A percentile compares a stretch with the other conserved stretches of the same genome.
Conservation (phyloP, 2,113 vertebrate species). For the Notiomystis cincta region DNA sequence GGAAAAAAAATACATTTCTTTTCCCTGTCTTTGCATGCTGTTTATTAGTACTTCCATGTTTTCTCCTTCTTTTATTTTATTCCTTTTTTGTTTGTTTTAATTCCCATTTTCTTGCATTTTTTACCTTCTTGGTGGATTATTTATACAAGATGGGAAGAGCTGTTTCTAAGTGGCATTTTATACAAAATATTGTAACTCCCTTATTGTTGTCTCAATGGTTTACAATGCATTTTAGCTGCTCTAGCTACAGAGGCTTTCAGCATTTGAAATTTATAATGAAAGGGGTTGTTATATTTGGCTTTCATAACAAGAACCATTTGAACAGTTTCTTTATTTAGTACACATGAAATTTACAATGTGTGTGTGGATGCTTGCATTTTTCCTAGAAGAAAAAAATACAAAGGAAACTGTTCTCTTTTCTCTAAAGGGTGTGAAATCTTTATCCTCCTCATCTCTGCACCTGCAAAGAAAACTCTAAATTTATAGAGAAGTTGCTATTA, state of each 20-base stretch:
- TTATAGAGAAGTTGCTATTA: background rate
- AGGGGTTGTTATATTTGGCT: background rate
- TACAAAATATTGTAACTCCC: background rate
- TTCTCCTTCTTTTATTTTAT: background rate
- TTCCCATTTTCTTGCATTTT: background rate
- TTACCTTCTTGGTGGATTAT: background rate
- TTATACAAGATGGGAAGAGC: background rate
- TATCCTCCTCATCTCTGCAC: background rate
- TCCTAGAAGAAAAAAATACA: background rate
- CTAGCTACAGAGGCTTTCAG: background rate
- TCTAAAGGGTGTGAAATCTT: background rate
- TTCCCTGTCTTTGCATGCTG: background rate
- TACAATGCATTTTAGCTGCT: background rate
- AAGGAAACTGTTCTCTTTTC: background rate
- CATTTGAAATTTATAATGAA: background rate
- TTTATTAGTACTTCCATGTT: background rate
- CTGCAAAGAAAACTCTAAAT: background rate
- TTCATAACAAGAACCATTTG: slow-evolving; percentile 4
- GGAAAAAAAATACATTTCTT: accelerated
- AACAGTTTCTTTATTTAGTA: background rate
- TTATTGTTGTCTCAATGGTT: background rate
- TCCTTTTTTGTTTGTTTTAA: background rate
- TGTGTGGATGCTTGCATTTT: background rate
- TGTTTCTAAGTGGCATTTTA: background rate
- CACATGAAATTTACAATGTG: background rate